Evolutionary conservation across 2,113 vertebrate species (phyloP).

Genomic region (Ceyx margarethae): DNA sequence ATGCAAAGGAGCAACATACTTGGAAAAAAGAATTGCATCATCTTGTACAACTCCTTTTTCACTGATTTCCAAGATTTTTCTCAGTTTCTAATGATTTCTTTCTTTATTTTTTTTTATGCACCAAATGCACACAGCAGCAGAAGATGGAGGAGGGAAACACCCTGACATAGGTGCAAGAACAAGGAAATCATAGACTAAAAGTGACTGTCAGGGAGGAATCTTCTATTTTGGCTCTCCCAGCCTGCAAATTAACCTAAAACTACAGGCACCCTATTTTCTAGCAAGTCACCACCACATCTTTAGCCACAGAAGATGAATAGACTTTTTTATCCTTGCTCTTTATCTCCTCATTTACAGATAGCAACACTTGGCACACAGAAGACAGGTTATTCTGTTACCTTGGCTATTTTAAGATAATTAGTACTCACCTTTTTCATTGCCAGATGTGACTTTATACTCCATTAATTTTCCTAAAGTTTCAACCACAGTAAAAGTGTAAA

Average conservation of each 20-base stretch:
- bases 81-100: neutral
- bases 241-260: neutral
- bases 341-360: neutral
- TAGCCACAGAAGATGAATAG: neutral
- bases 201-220: neutral
- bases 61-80: neutral
- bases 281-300: neutral
- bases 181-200: neutral
- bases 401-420: neutral
- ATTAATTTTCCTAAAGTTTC: neutral
- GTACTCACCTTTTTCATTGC: constrained; percentile 64
- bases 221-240: neutral
- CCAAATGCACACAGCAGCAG: neutral
- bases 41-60: neutral
- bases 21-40: neutral
- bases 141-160: neutral
- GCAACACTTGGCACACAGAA: neutral
- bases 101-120: neutral
- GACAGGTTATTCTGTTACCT: neutral
- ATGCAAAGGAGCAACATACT: neutral
- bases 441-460: constrained; percentile 45
- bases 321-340: neutral
- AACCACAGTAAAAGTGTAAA: constrained; percentile 26
- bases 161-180: neutral
- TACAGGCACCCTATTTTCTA: neutral